These are phyloP conservation scores for Phaenicophaeus curvirostris DNA, from an alignment of 2,797 vertebrate species.

Conservation along the genomic window DNA sequence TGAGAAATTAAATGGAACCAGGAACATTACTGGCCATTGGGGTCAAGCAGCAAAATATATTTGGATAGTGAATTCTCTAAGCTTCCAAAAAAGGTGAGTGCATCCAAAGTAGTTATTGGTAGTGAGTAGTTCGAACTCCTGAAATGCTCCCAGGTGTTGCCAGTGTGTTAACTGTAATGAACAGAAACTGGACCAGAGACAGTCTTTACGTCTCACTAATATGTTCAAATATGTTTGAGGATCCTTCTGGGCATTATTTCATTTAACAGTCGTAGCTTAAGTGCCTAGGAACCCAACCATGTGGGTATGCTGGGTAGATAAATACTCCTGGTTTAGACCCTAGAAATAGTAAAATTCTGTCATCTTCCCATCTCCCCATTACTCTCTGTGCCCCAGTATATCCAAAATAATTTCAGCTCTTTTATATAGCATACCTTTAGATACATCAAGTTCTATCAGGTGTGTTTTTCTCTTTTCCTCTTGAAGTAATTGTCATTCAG, in stretches of 20 bases:
- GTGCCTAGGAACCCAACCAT: neutral
- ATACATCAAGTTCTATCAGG: neutral
- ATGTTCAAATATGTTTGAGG: neutral
- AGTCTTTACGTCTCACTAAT: neutral
- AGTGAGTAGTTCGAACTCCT: neutral
- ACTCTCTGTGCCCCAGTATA: neutral
- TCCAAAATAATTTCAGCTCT: slow-evolving; percentile 24
- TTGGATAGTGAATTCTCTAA: neutral
- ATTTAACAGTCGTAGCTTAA: neutral
- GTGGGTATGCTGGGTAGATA: neutral
- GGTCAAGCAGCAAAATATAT: slow-evolving; percentile 18
- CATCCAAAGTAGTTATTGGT: neutral
- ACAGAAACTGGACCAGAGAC: neutral
- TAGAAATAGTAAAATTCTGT: slow-evolving; percentile 51
- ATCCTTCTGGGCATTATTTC: neutral
- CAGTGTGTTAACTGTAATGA: neutral
- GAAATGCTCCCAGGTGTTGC: neutral
- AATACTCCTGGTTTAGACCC: neutral
- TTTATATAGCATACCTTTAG: neutral
- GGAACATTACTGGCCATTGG: slow-evolving; percentile 9
- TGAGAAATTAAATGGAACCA: slow-evolving; percentile 5
- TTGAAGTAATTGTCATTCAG: slow-evolving; percentile 36
- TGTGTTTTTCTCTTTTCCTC: slow-evolving; percentile 25
- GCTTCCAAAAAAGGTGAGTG: neutral
- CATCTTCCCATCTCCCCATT: neutral